These are phyloP conservation scores for Formica exsecta DNA, from an alignment of 1,140 invertebrate species.

Conservation along the genomic window DNA sequence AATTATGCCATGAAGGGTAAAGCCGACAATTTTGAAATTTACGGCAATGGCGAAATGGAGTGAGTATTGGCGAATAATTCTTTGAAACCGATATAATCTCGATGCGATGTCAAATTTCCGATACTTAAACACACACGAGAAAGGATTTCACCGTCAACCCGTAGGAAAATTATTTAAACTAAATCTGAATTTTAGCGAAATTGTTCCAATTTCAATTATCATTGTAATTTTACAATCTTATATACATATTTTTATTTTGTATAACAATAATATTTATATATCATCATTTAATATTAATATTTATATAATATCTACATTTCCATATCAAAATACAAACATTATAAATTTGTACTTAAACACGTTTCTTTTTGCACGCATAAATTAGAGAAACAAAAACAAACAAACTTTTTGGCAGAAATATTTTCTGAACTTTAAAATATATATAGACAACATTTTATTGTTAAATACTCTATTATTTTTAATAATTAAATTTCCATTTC, in stretches of 20 bases:
- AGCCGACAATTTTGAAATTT: background rate
- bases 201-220: too few species aligned
- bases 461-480: background rate
- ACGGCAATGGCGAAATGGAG: background rate
- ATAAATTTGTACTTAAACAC: too few species aligned
- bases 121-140: background rate
- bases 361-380: background rate
- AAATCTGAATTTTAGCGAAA: background rate
- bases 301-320: too few species aligned
- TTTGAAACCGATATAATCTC: background rate
- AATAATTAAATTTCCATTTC: background rate
- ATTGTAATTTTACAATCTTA: too few species aligned
- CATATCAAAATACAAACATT: too few species aligned
- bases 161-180: too few species aligned
- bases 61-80: background rate
- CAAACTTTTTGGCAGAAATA: too few species aligned
- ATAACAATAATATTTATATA: too few species aligned
- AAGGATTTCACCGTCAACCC: too few species aligned
- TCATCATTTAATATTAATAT: too few species aligned
- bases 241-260: too few species aligned
- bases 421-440: background rate
- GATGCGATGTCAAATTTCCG: background rate
- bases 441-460: background rate
- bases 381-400: too few species aligned
- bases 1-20: conserved; percentile 38